Base-by-base conservation (phyloP, 2,113 vertebrate species). In the Camelus dromedarius region DNA sequence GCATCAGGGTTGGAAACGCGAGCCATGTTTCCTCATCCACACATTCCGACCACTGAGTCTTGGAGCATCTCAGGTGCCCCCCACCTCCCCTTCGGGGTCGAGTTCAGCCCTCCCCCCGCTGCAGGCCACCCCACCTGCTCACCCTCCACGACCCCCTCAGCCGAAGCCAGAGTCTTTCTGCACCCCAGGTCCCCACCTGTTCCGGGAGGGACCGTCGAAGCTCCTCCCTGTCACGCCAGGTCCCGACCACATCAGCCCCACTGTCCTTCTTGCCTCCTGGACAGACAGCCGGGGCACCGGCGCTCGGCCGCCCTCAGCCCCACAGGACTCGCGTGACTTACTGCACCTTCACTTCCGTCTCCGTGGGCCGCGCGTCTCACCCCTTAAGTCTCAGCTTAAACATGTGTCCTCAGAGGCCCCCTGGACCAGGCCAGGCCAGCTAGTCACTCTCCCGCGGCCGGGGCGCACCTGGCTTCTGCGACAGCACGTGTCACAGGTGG, bases 261-360 rank as follows among this genome's bases (percentile, higher is more conserved):
- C 6, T 20, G 19, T 76, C 46, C 42, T 20, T 28, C 19, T 10
- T 81, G 50, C 0, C 3, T 38, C 32, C 26, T 91, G 16, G 56
- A 1, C 6, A 4, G 13, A 38, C 2, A 56, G 38, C 5, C 19
- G 6, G 3, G 24, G 1, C 19, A 38, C 54, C 4, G 32, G 16
- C 24, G 38, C 54, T 30, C 8, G 22, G 28, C 24, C n/a, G 76
- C 18, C 58, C 24, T 56, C 13, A 60, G 14, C 14, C 38, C 38
- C 38, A 42, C 38, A 5, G 38, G 38, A 42, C 38, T 42, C 38
- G 4, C 30, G 19, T n/a, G 73, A 52, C 48, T 76, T n/a, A 28
- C 3, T n/a, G 1, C 58, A 32, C 50, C 20, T 76, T 67, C 14
- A 66, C 48, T 14, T 56, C 52, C 75, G 46, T 8, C 35, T 46